Base-by-base conservation (phyloP, 2,888 invertebrate species). In the Allophyes oxyacanthae region DNA sequence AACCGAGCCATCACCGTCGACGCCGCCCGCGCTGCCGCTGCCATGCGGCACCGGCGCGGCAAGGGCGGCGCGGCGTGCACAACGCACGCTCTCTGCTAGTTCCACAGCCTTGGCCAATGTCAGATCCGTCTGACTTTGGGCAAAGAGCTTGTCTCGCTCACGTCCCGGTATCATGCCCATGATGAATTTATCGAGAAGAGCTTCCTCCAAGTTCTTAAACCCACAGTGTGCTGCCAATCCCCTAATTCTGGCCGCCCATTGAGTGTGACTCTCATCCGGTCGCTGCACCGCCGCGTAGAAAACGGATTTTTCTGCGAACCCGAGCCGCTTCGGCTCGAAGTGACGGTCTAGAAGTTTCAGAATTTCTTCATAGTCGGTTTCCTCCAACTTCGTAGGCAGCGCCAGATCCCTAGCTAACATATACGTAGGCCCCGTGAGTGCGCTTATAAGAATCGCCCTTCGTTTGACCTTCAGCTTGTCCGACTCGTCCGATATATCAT, bases 141-240 rank as follows among this genome's bases (percentile, higher is more conserved):
- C 57, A 34, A 74, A 76, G n/a, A 73, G 43, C 20, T 71, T 71
- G 15, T 76, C 74, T 0, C 71, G 64, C 46, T 74, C 72, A 6
- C 15, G 59, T 33, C 72, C 71, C 1, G 65, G 41, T 14, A 36
- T 32, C 76, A 74, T 71, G 33, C 72, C 73, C 61, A 76, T 68
- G 6, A 73, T 44, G 36, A 76, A 78, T 4, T 55, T 55, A 45
- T 78, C 75, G 13, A 11, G 6, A 4, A 38, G 10, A 10, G 38
- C 25, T n/a, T 44, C 33, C 11, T 33, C 44, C 15, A 44, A 33
- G 3, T 33, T 33, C 33, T 34, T 44, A 6, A 34, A 44, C 4
- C 32, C 43, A 9, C 43, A 43, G 43, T 43, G 43, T 15, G 43
- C 32, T 10, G 43, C 43, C 10, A 44, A 44, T 11, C 44, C 44